Evolutionary conservation across 1,140 invertebrate species (phyloP).

Genomic region (Centruroides sculpturatus): DNA sequence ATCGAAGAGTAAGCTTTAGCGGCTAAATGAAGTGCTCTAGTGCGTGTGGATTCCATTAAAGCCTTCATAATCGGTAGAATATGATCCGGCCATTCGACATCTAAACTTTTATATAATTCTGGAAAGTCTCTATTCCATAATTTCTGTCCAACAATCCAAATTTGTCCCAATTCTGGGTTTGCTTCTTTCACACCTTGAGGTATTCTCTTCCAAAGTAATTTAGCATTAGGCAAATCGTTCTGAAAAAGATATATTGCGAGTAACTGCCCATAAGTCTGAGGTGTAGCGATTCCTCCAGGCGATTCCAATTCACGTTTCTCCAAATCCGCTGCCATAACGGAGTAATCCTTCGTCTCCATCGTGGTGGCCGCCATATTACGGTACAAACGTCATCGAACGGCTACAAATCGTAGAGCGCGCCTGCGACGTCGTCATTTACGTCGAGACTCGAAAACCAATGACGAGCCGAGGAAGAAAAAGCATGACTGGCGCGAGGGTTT

Average conservation of each 20-base stretch:
- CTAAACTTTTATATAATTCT: slow-evolving; percentile 53
- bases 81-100: slow-evolving; percentile 52
- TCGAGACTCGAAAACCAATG: too few relatives aligned
- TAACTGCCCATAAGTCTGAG: slow-evolving; percentile 55
- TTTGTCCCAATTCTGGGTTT: slow-evolving; percentile 50
- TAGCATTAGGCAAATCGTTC: slow-evolving; percentile 75
- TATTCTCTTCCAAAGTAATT: slow-evolving; percentile 82
- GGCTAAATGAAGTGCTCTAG: slow-evolving; percentile 54
- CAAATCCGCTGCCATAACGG: slow-evolving; percentile 13
- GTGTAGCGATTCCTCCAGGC: slow-evolving; percentile 43
- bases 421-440: too few relatives aligned
- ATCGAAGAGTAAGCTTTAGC: slow-evolving; percentile 68
- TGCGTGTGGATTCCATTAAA: slow-evolving; percentile 52
- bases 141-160: slow-evolving; percentile 68
- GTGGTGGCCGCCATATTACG: too few relatives aligned
- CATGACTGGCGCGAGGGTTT: too few relatives aligned
- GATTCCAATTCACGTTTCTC: slow-evolving; percentile 38
- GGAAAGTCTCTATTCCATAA: slow-evolving; percentile 70
- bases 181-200: slow-evolving; percentile 49
- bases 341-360: background rate
- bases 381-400: too few relatives aligned
- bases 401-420: too few relatives aligned
- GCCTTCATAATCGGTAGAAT: slow-evolving; percentile 57
- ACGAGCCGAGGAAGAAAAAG: too few relatives aligned
- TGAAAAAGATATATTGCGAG: slow-evolving; percentile 67